These are phyloP conservation scores for Drosophila siamana DNA, from an alignment of 2,888 invertebrate genomes.

Conservation along the genomic window DNA sequence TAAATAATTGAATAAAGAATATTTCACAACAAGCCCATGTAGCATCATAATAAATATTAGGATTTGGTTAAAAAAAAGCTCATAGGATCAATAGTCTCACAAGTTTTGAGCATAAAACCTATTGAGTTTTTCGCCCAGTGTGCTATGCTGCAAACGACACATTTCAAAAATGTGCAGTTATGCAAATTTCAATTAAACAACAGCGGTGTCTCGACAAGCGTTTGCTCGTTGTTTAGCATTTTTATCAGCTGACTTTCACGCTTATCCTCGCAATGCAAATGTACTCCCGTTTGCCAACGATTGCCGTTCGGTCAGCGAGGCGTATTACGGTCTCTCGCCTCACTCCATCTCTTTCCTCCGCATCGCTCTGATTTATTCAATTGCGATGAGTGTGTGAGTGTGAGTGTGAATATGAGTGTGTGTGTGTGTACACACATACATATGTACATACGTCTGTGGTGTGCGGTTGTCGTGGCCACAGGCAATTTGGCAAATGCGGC, in stretches of 20 bases:
- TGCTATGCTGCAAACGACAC: slow-evolving; percentile 35
- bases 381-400: slow-evolving; percentile 14
- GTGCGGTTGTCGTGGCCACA: slow-evolving; percentile 39
- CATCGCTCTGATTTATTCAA: slow-evolving; percentile 48
- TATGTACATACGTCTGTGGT: slow-evolving; percentile 2
- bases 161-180: slow-evolving; percentile 54
- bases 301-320: slow-evolving; percentile 28
- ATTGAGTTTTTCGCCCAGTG: neutral
- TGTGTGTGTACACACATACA: neutral
- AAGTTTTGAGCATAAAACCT: neutral
- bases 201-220: slow-evolving; percentile 8
- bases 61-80: too few relatives aligned
- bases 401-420: slow-evolving; percentile 6
- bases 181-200: slow-evolving; percentile 71
- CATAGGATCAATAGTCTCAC: too few relatives aligned
- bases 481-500: slow-evolving; percentile 40
- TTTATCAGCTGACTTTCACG: slow-evolving; percentile 54
- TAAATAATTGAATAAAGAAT: too few relatives aligned
- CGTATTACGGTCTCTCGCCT: slow-evolving; percentile 31
- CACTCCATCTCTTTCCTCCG: neutral
- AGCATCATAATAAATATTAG: too few relatives aligned
- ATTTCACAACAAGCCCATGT: too few relatives aligned
- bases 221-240: slow-evolving; percentile 49
- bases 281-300: slow-evolving; percentile 27
- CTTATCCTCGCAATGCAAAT: slow-evolving; percentile 55